Conservation (phyloP, 2,113 vertebrate species). For the Rhizomys pruinosus region DNA sequence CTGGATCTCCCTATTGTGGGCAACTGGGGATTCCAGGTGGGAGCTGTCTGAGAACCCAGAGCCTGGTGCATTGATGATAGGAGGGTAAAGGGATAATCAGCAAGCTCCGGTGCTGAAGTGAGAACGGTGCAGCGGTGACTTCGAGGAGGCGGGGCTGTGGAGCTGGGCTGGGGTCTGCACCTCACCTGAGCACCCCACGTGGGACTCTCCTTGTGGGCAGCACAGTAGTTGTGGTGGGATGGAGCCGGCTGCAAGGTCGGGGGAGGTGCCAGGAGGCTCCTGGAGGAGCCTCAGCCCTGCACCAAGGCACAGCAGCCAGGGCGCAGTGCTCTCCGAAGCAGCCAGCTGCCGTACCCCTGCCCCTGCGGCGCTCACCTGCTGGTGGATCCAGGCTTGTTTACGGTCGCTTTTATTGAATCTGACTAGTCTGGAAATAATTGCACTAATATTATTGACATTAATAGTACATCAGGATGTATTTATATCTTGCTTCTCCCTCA, state of each 20-base stretch:
- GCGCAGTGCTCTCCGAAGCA: not conserved
- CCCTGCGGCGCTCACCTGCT: constrained; percentile 2
- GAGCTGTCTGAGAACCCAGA: not conserved
- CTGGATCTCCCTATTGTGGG: rapidly evolving
- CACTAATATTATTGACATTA: constrained; percentile 77
- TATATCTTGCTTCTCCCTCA: constrained; percentile 65
- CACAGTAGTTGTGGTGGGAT: not conserved
- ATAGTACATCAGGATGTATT: constrained; percentile 67
- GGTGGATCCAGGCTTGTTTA: constrained; percentile 52
- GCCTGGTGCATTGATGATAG: too few relatives aligned
- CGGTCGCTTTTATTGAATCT: constrained; percentile 64
- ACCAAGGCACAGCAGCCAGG: not conserved
- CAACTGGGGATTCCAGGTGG: not conserved
- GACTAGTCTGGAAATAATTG: constrained; percentile 77
- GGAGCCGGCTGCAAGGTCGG: not conserved
- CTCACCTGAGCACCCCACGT: rapidly evolving
- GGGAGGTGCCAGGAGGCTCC: rapidly evolving
- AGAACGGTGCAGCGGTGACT: rapidly evolving
- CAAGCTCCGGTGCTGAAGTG: rapidly evolving
- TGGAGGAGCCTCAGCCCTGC: rapidly evolving
- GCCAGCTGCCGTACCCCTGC: constrained; percentile 6
- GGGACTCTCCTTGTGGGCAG: rapidly evolving
- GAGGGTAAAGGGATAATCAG: rapidly evolving
- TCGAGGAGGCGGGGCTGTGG: rapidly evolving
- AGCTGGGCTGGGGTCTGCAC: not conserved